Evolutionary conservation across 2,888 invertebrate genomes (phyloP).

Genomic region (Plusia festucae): DNA sequence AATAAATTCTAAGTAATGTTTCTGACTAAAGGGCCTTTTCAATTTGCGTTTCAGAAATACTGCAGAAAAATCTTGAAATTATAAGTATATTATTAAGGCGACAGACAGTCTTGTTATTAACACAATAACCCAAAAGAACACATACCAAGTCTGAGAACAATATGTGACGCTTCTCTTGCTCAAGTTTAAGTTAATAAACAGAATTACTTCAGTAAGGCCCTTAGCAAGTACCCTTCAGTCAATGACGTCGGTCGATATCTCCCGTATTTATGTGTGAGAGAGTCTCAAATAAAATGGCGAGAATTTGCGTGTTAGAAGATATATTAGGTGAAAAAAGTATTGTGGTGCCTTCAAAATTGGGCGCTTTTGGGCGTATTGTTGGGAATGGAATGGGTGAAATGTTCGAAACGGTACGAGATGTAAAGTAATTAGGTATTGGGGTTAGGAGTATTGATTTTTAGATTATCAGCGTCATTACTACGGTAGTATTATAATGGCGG

Average conservation of each 20-base stretch:
- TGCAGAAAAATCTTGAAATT: background rate
- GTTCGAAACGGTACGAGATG: background rate
- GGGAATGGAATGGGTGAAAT: constrained; percentile 14
- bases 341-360: constrained; percentile 40
- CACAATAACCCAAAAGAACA: background rate
- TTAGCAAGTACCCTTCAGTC: constrained; percentile 25
- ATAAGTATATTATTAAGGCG: background rate
- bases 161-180: constrained; percentile 17
- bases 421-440: background rate
- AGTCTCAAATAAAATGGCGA: constrained; percentile 31
- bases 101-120: background rate
- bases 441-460: constrained; percentile 1
- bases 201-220: constrained; percentile 39
- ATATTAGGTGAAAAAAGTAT: constrained; percentile 45
- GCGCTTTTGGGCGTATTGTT: constrained; percentile 29
- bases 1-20: too few relatives aligned
- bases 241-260: constrained; percentile 38
- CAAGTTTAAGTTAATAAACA: constrained; percentile 43
- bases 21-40: too few relatives aligned
- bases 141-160: constrained; percentile 17
- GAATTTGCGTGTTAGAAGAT: constrained; percentile 33
- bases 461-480: background rate
- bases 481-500: background rate
- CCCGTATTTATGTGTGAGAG: constrained; percentile 27
- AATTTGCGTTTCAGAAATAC: background rate